Evolutionary conservation across 2,888 invertebrate species (phyloP), one percentile per base, ranked within the genome.

Genomic region (Tachina fera): DNA sequence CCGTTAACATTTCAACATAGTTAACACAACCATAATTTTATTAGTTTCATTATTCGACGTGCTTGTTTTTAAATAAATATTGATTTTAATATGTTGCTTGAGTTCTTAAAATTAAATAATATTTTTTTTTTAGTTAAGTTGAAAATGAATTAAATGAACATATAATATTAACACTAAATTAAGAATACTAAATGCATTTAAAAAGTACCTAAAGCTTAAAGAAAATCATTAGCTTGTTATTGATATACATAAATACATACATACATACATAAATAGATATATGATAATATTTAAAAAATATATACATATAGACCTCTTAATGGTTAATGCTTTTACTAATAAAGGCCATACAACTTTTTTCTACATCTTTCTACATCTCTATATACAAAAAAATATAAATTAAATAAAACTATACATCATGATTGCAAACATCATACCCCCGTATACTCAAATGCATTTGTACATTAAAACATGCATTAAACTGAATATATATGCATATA

Each of bases 401-500:
- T 22, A 22, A n/a, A 47, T 1, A 65, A 31, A 31, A 31, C 2
- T 14, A 31, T 22, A 45, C 51, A 56, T 56, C 43, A 10, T 56
- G 56, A 9, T 67, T 22, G 22, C 63, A 43, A 49, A 65, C 63
- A 63, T 63, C 51, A 75, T 49, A 39, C 4, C 4, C 31, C 4
- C 31, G 31, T 4, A 31, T 31, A 0, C 45, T 22, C 58, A 60
- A 56, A 41, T 72, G 65, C 61, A 70, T 51, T 61, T 39, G 45
- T 53, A 47, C 71, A 72, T 56, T 58, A 45, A 45, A 71, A 78
- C 14, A 39, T 61, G 10, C n/a, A 63, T 63, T 53, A 63, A 43
- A 22, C n/a, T 41, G 49, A 51, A 75, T 22, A 51, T 49, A 43
- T 47, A 49, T 19, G 22, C 47, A 31, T 88, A 90, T 94, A 95